Evolutionary conservation across 2,797 vertebrate genomes (phyloP).

Genomic region (Etheostoma perlongum): DNA sequence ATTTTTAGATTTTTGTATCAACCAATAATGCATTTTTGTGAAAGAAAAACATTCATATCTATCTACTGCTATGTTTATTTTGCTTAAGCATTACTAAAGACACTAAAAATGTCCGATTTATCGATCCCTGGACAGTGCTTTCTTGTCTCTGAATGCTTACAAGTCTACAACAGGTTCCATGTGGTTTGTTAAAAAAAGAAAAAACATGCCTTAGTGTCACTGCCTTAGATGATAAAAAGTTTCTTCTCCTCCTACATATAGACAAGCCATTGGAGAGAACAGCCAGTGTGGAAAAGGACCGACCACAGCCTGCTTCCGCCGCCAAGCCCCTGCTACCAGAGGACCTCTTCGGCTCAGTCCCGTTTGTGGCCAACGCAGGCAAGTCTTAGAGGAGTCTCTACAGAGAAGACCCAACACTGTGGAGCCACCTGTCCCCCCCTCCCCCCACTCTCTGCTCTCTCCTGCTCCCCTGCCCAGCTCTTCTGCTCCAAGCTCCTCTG

Average conservation of each 20-base stretch:
- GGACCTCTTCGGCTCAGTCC: constrained; percentile 96
- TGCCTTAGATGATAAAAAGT: constrained; percentile 7
- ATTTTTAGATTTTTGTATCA: background rate
- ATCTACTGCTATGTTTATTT: too few relatives aligned
- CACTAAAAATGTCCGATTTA: too few relatives aligned
- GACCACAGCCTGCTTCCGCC: constrained; percentile 29
- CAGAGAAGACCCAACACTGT: constrained; percentile 79
- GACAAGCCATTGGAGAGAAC: constrained; percentile 90
- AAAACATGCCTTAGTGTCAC: background rate
- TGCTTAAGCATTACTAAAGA: too few relatives aligned
- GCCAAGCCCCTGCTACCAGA: constrained; percentile 86
- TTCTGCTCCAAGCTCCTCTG: constrained; percentile 12
- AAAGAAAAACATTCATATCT: background rate
- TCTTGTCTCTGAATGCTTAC: too few relatives aligned
- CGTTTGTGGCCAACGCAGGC: constrained; percentile 97
- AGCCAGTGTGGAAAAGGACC: constrained; percentile 83
- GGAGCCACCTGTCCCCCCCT: constrained; percentile 57
- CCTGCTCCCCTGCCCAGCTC: constrained; percentile 4
- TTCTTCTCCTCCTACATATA: constrained; percentile 64
- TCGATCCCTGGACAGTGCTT: too few relatives aligned
- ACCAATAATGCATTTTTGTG: background rate
- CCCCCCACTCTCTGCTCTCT: background rate
- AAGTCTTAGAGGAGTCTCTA: constrained; percentile 90
- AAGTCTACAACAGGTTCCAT: too few relatives aligned
- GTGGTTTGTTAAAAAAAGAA: background rate